A percentile compares a stretch with the other conserved stretches of the same genome.
These are phyloP conservation scores for Pelusios castaneus DNA, from an alignment of 2,113 vertebrate species.

Conservation along the genomic window DNA sequence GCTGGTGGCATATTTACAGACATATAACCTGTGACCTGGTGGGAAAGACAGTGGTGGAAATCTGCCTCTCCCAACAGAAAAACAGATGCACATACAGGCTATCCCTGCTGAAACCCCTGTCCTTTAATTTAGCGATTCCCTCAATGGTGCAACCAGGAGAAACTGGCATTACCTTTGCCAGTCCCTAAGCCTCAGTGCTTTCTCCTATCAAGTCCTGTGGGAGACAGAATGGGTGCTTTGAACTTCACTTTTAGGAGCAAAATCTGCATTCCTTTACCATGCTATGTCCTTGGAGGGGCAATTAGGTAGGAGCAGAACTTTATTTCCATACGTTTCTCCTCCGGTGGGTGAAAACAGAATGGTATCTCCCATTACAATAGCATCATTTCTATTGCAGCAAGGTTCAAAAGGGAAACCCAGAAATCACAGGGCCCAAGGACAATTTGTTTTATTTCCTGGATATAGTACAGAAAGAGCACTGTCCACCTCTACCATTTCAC, in stretches of 20 bases:
- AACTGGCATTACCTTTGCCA: not conserved
- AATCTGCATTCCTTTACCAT: not conserved
- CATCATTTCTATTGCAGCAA: not conserved
- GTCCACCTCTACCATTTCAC: not conserved
- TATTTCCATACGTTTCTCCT: not conserved
- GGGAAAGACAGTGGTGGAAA: not conserved
- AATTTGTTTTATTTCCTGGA: not conserved
- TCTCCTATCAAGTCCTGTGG: not conserved
- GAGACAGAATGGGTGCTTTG: not conserved
- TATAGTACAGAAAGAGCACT: not conserved
- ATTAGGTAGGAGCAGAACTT: not conserved
- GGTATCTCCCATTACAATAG: not conserved
- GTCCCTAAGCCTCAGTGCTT: not conserved
- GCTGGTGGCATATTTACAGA: not conserved
- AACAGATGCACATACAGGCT: not conserved
- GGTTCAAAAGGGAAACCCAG: not conserved
- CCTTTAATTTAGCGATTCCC: not conserved
- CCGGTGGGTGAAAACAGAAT: not conserved
- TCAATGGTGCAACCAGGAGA: not conserved
- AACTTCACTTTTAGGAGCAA: not conserved
- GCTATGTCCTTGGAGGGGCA: not conserved
- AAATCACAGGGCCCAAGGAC: not conserved
- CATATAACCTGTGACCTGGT: not conserved
- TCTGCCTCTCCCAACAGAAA: not conserved
- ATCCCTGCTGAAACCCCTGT: not conserved